Evolutionary conservation across 2,888 invertebrate species (phyloP).

Genomic region (Rosalia funebris): DNA sequence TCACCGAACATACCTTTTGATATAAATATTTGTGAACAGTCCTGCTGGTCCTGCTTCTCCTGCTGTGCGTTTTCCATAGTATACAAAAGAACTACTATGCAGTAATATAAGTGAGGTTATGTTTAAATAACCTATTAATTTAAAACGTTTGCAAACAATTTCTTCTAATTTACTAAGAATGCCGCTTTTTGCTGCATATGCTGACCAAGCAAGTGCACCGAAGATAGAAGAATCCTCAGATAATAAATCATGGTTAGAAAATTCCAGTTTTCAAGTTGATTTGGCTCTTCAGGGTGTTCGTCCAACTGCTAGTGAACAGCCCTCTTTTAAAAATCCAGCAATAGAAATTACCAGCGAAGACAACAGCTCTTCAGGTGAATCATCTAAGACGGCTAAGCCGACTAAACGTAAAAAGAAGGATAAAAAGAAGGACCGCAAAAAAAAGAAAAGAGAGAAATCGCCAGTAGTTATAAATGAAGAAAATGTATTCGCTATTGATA

Average conservation of each 20-base stretch:
- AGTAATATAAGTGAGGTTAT: too few species aligned
- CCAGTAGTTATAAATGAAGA: conserved; percentile 27
- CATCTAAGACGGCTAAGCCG: conserved; percentile 6
- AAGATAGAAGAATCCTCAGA: conserved; percentile 23
- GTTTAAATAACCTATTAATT: too few species aligned
- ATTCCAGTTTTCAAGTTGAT: conserved; percentile 63
- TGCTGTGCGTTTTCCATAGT: too few species aligned
- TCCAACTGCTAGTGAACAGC: too few species aligned
- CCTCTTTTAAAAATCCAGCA: background rate
- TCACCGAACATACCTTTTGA: too few species aligned
- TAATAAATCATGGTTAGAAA: conserved; percentile 55
- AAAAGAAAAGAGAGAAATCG: background rate
- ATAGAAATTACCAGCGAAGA: conserved; percentile 22
- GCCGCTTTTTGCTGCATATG: conserved; percentile 66
- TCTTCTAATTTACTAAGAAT: too few species aligned
- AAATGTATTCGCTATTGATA: conserved; percentile 46
- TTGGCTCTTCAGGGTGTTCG: conserved; percentile 31
- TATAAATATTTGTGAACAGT: too few species aligned
- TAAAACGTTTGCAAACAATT: too few species aligned
- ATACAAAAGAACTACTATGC: too few species aligned
- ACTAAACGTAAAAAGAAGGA: conserved; percentile 49
- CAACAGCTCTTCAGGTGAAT: conserved; percentile 13
- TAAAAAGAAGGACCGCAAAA: conserved; percentile 49
- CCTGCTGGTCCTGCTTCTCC: too few species aligned
- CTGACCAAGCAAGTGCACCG: conserved; percentile 46